These are phyloP conservation scores for Nemopilema nomurai DNA, from an alignment of 30 jellyfish, hydroid and myxozoan species.

Conservation along the genomic window DNA sequence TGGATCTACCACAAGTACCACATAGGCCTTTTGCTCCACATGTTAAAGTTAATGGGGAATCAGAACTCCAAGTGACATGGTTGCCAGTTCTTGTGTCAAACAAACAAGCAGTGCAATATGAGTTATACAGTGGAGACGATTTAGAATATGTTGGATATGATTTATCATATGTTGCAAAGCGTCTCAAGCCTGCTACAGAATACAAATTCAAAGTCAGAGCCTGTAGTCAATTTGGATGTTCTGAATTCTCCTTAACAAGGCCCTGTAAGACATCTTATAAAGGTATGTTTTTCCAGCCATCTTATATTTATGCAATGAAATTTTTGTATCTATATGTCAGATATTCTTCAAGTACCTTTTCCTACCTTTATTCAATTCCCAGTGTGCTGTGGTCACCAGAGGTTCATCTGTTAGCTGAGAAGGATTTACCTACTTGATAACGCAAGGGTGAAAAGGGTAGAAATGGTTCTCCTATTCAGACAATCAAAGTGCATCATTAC, in stretches of 20 bases:
- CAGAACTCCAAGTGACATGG: conserved; percentile 82
- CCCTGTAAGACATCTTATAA: conserved; percentile 36
- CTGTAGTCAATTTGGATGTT: conserved; percentile 72
- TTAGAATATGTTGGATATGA: conserved; percentile 87
- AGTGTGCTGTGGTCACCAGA: too few relatives aligned
- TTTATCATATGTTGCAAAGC: conserved; percentile 76
- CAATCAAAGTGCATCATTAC: too few relatives aligned
- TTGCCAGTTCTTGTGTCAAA: conserved; percentile 70
- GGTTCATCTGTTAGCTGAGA: too few relatives aligned
- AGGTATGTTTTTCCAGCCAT: conserved; percentile 14
- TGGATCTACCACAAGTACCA: conserved; percentile 28
- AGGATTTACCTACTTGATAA: too few relatives aligned
- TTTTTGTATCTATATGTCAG: too few relatives aligned
- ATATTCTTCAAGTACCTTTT: too few relatives aligned
- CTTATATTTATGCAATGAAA: too few relatives aligned
- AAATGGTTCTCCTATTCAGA: too few relatives aligned
- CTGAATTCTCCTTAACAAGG: conserved; percentile 80
- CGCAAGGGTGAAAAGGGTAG: too few relatives aligned
- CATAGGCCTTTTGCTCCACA: conserved; percentile 93
- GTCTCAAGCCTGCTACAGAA: conserved; percentile 72
- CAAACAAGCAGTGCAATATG: conserved; percentile 61
- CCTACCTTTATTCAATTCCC: too few relatives aligned
- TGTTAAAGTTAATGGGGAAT: conserved; percentile 54
- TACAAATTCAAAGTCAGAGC: conserved; percentile 81
- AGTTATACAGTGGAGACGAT: conserved; percentile 79